Base-by-base conservation (phyloP, 2,113 vertebrate species). In the Opisthocomus hoazin region DNA sequence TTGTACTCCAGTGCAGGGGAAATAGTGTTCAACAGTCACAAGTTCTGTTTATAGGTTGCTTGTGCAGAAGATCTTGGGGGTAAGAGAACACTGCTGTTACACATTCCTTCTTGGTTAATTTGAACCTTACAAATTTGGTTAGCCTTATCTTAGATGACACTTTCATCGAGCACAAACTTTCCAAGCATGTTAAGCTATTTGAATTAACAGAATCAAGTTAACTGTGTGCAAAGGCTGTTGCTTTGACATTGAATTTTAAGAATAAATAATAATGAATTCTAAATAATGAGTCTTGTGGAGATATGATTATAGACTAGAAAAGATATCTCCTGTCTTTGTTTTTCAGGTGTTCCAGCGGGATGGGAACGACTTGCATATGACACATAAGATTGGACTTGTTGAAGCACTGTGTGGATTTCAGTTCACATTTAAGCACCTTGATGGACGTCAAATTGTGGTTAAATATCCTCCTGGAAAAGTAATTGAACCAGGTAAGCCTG, bases 351-450 rank as follows among this genome's bases (percentile, higher is more conserved):
- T 98, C 90, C 98, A 98, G 90, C 97, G 99, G 85, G 99, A 99
- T 50, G 99, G 99, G 54, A 99, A 98, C 78, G 99, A 99, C 91
- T 98, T 99, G 97, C 99, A 99, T 96, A 99, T 99, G 98, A 99
- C 99, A 34, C 98, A 99, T 81, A 99, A 99, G 88, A 99, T 99
- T n/a, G 99, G 99, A 92, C 98, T 99, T 50, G 99, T 99, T 68
- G 99, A 99, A 97, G 99, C 99, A 66, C 98, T 99, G 13, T 99
- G 99, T 97, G 99, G 99, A 60, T 99, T 99, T 97, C 99, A 99
- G 98, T 99, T 99, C 97, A 99, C 99, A 17, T 98, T 99, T 94
- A 98, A 99, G 96, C 99, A 99, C 97, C 98, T 99, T 51, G 99
- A 99, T 94, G 98, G 97, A 46, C 98, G 99, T 93, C 99, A 99